phyloP scores from a whole-genome alignment of 2,888 invertebrate genomes.

The Hydroisotoma schaefferi region DNA sequence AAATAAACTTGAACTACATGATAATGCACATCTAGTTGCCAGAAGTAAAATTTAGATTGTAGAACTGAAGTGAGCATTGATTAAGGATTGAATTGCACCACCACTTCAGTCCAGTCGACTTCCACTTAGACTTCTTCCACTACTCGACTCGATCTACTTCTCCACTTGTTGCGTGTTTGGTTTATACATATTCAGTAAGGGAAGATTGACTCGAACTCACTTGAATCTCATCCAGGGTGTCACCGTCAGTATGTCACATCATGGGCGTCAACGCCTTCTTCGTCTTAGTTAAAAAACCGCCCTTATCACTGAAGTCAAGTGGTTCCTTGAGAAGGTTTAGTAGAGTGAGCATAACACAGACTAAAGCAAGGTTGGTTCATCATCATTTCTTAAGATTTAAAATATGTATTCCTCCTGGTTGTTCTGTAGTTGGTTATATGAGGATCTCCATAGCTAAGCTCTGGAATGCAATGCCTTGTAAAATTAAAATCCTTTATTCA shows the following conservation, averaged over 20 bases:
- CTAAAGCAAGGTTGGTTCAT: too few relatives aligned
- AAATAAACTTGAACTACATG: too few relatives aligned
- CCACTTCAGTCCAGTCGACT: background rate
- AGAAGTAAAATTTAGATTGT: too few relatives aligned
- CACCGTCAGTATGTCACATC: slow-evolving; percentile 48
- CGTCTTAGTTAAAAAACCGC: slow-evolving; percentile 35
- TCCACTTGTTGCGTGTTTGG: slow-evolving; percentile 7
- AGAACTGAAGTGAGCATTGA: slow-evolving; percentile 4
- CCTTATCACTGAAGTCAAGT: slow-evolving; percentile 31
- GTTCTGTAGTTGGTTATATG: too few relatives aligned
- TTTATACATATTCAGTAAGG: slow-evolving; percentile 4
- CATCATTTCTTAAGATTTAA: too few relatives aligned
- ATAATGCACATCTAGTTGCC: too few relatives aligned
- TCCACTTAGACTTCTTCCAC: background rate
- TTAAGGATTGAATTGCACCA: background rate
- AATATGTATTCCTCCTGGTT: too few relatives aligned
- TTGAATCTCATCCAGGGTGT: slow-evolving; percentile 36
- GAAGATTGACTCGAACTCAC: slow-evolving; percentile 18
- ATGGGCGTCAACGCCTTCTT: slow-evolving; percentile 42
- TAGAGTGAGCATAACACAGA: too few relatives aligned
- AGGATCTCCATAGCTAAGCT: too few relatives aligned
- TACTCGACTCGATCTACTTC: too few relatives aligned
- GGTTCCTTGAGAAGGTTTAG: background rate
- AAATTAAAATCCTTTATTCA: too few relatives aligned
- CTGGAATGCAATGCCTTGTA: too few relatives aligned